Percentiles rank a stretch among this genome's conserved stretches.
Conservation (phyloP, 2,888 invertebrate species). For the Spodoptera littoralis region DNA sequence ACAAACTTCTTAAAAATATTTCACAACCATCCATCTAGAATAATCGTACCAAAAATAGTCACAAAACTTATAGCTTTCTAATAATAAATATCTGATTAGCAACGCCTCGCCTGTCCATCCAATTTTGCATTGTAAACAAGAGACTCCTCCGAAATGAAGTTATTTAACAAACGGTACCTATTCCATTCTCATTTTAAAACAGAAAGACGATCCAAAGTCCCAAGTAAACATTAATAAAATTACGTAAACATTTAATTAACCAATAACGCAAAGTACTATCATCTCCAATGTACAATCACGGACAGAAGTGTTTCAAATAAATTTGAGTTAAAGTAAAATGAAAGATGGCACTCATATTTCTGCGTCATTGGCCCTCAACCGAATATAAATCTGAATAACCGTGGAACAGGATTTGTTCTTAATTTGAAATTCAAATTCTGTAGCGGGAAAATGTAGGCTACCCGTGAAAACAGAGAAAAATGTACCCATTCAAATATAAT, state of each 20-base stretch:
- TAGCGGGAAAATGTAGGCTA: slow-evolving; percentile 76
- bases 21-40: too few species aligned
- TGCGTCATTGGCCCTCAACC: slow-evolving; percentile 78
- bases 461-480: slow-evolving; percentile 77
- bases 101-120: background rate
- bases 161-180: background rate
- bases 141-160: background rate
- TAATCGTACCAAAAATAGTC: too few species aligned
- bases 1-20: too few species aligned
- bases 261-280: slow-evolving; percentile 56
- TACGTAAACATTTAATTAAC: slow-evolving; percentile 55
- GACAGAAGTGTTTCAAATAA: slow-evolving; percentile 71
- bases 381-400: slow-evolving; percentile 82
- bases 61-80: too few species aligned
- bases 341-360: slow-evolving; percentile 82
- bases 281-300: slow-evolving; percentile 59
- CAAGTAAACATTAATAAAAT: slow-evolving; percentile 39
- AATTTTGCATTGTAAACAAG: slow-evolving; percentile 1
- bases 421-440: slow-evolving; percentile 84
- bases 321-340: slow-evolving; percentile 74
- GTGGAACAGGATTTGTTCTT: slow-evolving; percentile 78
- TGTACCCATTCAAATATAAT: slow-evolving; percentile 80
- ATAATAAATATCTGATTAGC: too few species aligned
- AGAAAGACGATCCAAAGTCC: slow-evolving; percentile 26
- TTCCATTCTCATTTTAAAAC: slow-evolving; percentile 17